Conservation (phyloP, 2,797 vertebrate genomes). For the Calcarius lapponicus region DNA sequence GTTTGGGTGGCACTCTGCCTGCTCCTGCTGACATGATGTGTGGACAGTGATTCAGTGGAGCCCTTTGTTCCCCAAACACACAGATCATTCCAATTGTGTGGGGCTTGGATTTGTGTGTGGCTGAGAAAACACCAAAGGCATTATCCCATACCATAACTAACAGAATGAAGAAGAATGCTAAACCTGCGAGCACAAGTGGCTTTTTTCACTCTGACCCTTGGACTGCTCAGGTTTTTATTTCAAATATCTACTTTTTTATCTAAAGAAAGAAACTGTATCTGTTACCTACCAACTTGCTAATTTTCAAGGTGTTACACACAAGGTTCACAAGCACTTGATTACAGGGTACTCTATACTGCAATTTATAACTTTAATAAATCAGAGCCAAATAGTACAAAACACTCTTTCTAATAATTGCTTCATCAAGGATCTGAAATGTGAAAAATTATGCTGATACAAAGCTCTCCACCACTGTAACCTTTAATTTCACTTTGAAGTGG, state of each 20-base stretch:
- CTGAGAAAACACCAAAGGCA: slow-evolving; percentile 13
- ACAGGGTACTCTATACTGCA: background rate
- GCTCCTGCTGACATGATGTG: background rate
- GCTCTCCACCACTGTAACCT: background rate
- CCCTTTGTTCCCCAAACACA: background rate
- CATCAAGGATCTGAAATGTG: background rate
- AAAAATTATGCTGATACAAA: background rate
- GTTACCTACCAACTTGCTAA: background rate
- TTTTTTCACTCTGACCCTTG: background rate
- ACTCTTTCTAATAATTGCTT: background rate
- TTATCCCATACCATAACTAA: background rate
- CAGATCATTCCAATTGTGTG: background rate
- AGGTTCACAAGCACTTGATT: background rate
- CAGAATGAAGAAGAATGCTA: slow-evolving; percentile 27
- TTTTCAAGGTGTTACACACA: slow-evolving; percentile 18
- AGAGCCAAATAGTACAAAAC: background rate
- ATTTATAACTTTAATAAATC: slow-evolving; percentile 28
- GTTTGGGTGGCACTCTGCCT: background rate
- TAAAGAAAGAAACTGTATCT: background rate
- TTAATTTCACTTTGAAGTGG: slow-evolving; percentile 21
- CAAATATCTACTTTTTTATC: background rate
- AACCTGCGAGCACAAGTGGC: background rate
- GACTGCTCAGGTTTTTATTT: background rate
- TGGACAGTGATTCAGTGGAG: background rate
- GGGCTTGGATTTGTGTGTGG: background rate